Base-by-base conservation (phyloP, 92 coral and sea anemone species). In the Phymanthus crucifer region DNA sequence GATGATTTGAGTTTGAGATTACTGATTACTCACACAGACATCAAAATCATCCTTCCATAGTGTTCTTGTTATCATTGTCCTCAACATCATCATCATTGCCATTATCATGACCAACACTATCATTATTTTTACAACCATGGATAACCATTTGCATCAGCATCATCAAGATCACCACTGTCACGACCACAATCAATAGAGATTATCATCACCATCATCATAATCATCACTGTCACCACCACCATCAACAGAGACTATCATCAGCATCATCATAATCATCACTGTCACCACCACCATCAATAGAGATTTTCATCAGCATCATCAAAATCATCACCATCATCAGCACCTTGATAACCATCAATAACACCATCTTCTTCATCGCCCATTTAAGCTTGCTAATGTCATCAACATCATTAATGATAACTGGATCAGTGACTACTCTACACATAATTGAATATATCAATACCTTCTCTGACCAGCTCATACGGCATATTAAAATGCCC, bases 401-500 rank as follows among this genome's bases (percentile, higher is more conserved):
- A 57, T 14, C 31, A 32, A 0, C 75, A 19, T 2, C 64, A 35
- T 32, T 56, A 9, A 21, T 40, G 27, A 31, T 76, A 7, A 14
- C n/a, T 8, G 57, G 9, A 29, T 27, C 58, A 54, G 23, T 38
- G 56, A 64, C 81, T 24, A 1, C 14, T 38, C 52, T 34, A 43
- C 73, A 26, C 23, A 5, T 6, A 43, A 43, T 43, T 17, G 14
- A 43, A 54, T 3, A 9, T 19, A 3, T 19, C 4, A 54, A 1
- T 87, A 95, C 99, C 99, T 87, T 95, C 98, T 71, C 98, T 88
- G 69, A 93, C 99, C 78, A 95, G 75, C 43, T 95, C 99, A 77
- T 93, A 92, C 18, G 99, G 99, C 99, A 95, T 95, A 79, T 95
- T 87, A 70, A 89, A 95, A 72, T 95, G 99, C 40, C 99, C 99